These are phyloP conservation scores for Parelbella ahira DNA, from an alignment of 2,888 invertebrate species.

Conservation along the genomic window DNA sequence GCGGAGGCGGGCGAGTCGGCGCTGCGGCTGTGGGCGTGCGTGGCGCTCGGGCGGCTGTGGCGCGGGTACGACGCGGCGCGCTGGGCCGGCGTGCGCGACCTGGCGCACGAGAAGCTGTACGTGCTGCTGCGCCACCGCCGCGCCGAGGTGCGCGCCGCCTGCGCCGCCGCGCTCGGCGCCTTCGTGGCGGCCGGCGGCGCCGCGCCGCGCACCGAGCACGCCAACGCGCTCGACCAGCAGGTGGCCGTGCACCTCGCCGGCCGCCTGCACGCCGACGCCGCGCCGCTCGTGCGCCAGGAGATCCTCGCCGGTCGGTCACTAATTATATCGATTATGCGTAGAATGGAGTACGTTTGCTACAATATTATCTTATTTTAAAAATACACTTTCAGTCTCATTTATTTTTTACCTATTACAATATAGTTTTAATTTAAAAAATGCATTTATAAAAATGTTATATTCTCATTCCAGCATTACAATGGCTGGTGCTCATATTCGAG, in stretches of 20 bases:
- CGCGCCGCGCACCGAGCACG: conserved; percentile 91
- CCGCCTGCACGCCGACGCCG: conserved; percentile 89
- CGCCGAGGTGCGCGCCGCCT: conserved; percentile 94
- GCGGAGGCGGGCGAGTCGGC: conserved; percentile 84
- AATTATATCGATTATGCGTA: no score
- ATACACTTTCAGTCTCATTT: no score
- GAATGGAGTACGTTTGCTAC: no score
- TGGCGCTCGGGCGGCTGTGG: conserved; percentile 95
- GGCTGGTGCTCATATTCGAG: conserved; percentile 92
- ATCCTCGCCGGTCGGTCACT: conserved; percentile 92
- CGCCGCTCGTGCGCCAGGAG: conserved; percentile 92
- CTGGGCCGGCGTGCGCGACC: conserved; percentile 97
- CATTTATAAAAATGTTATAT: no score
- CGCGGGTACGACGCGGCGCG: conserved; percentile 92
- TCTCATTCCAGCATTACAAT: conserved; percentile 87
- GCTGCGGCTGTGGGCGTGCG: conserved; percentile 92
- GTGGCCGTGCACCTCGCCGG: conserved; percentile 93
- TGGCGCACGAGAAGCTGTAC: conserved; percentile 97
- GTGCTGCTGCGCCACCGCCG: conserved; percentile 88
- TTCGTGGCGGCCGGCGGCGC: conserved; percentile 91
- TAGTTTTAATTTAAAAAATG: no score
- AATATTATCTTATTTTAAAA: no score
- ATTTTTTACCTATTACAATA: no score
- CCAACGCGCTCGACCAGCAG: conserved; percentile 95
- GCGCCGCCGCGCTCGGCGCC: conserved; percentile 96